Base-by-base conservation (phyloP, 2,113 vertebrate species). In the Solea senegalensis region DNA sequence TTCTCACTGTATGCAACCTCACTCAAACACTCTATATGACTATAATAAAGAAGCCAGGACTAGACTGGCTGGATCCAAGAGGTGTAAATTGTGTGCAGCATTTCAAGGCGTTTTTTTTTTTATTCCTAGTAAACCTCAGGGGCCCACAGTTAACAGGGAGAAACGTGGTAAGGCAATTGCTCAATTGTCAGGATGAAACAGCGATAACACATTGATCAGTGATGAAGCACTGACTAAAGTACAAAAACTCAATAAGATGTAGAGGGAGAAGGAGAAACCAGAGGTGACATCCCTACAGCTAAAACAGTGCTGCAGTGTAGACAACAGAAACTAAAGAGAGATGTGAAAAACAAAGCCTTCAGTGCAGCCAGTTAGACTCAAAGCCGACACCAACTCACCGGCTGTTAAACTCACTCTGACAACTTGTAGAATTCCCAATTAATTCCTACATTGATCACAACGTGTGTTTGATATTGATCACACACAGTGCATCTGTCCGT, bases 131-230 rank as follows among this genome's bases (percentile, higher is more conserved):
- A 82, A 86, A 82, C 76, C 87, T 82, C 83, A 57, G 63, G 72
- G 72, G 83, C 82, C 74, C 54, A 65, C 69, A 75, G 82, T 69
- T 87, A 74, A 72, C 66, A 50, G 75, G 28, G 53, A 65, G 73
- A 82, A 72, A 83, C 65, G 57, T 61, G 72, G 66, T 82, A 62
- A 64, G 80, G 80, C 82, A 83, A 77, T 85, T 85, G 86, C 83
- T 85, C 83, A 85, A 59, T 87, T 85, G 81, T 87, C 88, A 76
- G 77, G 84, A 87, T 84, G 86, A 89, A 88, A 83, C 72, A 74
- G 80, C 83, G 82, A 83, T 88, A 83, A 88, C 87, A 80, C 84
- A 87, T 76, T 89, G 84, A 88, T 88, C 88, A 82, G 74, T 82
- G 82, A 88, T 83, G 85, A 88, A 88, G 76, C 86, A 67, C 46